Conservation (phyloP, 2,797 vertebrate species). For the Schizopygopsis malacanthus region DNA sequence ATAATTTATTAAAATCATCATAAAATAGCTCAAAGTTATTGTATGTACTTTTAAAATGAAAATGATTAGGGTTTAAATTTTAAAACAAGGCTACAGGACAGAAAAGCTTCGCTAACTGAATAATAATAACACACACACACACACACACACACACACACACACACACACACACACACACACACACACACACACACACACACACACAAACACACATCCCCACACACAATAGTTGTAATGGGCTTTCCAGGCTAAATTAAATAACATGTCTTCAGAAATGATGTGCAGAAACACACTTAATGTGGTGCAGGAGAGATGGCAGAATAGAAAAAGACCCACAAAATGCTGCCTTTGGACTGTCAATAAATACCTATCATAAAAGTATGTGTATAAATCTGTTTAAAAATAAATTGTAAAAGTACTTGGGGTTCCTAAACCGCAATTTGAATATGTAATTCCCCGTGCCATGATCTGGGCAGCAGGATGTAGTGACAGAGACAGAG, state of each 20-base stretch:
- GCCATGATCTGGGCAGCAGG: not conserved
- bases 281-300: constrained; percentile 62
- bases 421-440: not conserved
- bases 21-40: not conserved
- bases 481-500: not conserved
- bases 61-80: not conserved
- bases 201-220: no score
- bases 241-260: constrained; percentile 68
- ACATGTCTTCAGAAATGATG: constrained; percentile 61
- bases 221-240: constrained; percentile 60
- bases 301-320: not conserved
- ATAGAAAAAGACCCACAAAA: constrained; percentile 2
- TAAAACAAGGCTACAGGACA: not conserved
- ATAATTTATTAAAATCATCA: not conserved
- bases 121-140: not conserved
- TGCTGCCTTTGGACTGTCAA: not conserved
- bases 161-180: not conserved
- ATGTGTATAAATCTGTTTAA: not conserved
- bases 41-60: not conserved
- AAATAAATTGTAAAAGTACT: not conserved
- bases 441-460: not conserved
- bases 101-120: not conserved
- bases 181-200: no score
- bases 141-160: not conserved
- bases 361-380: not conserved